Base-by-base conservation (phyloP, 1,140 invertebrate genomes). In the Heterodera carotae region DNA sequence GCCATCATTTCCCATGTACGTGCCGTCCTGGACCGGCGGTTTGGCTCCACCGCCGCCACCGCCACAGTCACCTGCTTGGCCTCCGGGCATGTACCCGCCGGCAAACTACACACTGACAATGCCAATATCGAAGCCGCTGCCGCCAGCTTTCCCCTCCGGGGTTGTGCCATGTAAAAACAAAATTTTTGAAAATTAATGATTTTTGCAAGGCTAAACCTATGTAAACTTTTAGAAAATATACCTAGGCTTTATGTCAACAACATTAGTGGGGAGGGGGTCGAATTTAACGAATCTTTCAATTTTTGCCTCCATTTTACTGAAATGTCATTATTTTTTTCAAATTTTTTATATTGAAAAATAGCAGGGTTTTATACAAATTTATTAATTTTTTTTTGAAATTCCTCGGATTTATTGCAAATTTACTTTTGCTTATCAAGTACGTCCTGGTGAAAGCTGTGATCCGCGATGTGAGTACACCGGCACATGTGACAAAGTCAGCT, bases 391-490 rank as follows among this genome's bases (percentile, higher is more conserved):
- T 68, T 1, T 22, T 27, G 7, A n/a, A 27, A 31, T 53, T 3
- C 25, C 18, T 25, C 18, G n/a, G 2, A 33, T 76, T n/a, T 27
- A n/a, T n/a, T n/a, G n/a, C n/a, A n/a, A n/a, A n/a, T n/a, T n/a
- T n/a, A n/a, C n/a, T n/a, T n/a, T n/a, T n/a, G n/a, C n/a, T 43
- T 43, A 12, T 6, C 39, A 43, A 79, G 78, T 82, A 27, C 53
- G 66, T 4, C 80, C 80, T 12, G 80, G 80, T 25, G 69, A 84
- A 31, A 83, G 48, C 68, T 82, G 80, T 76, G 80, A 82, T 39
- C 82, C 80, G 29, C 69, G 82, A 31, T 82, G 80, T 53, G 80
- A 82, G 66, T 81, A 66, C 67, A 79, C 78, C 22, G 78, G 78
- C 18, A 79, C 78, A 6, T 83, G 69, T 56, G 69, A 60, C 31